Percentiles rank a stretch among this genome's conserved stretches.
Conservation (phyloP, 2,113 vertebrate genomes). For the human (Homo sapiens) region DNA sequence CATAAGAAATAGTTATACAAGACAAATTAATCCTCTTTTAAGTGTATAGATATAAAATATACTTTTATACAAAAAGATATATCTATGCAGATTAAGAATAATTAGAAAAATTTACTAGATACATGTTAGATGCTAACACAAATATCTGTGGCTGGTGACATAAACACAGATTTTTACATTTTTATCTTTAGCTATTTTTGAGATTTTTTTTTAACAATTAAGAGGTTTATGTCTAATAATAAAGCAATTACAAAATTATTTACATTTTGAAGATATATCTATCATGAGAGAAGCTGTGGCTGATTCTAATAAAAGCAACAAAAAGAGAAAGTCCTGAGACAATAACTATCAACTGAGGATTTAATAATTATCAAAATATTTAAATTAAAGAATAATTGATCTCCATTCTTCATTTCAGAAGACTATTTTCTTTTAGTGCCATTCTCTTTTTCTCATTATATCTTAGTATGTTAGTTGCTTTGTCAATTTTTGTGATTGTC, state of each 20-base stretch:
- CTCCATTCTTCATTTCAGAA: background rate
- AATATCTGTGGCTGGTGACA: background rate
- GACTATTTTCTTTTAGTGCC: background rate
- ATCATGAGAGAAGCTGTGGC: background rate
- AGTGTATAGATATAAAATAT: background rate
- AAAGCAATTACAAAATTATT: background rate
- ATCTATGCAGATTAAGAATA: background rate
- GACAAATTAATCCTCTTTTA: background rate
- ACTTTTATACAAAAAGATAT: background rate
- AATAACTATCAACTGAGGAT: background rate
- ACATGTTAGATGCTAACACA: background rate
- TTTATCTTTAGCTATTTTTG: background rate
- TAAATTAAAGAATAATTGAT: background rate
- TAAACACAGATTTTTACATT: background rate
- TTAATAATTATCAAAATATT: slow-evolving; percentile 11
- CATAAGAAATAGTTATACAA: background rate
- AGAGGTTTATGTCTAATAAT: background rate
- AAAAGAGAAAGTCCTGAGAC: background rate
- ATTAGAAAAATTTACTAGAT: background rate
- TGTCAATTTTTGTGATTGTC: background rate
- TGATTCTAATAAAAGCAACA: background rate
- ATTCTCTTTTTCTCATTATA: background rate
- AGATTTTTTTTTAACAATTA: background rate
- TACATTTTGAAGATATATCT: background rate
- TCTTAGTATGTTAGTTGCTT: background rate